Percentiles rank a stretch among this genome's conserved stretches.
Evolutionary conservation across 2,888 invertebrate species (phyloP).

Genomic region (Melipona beecheii): DNA sequence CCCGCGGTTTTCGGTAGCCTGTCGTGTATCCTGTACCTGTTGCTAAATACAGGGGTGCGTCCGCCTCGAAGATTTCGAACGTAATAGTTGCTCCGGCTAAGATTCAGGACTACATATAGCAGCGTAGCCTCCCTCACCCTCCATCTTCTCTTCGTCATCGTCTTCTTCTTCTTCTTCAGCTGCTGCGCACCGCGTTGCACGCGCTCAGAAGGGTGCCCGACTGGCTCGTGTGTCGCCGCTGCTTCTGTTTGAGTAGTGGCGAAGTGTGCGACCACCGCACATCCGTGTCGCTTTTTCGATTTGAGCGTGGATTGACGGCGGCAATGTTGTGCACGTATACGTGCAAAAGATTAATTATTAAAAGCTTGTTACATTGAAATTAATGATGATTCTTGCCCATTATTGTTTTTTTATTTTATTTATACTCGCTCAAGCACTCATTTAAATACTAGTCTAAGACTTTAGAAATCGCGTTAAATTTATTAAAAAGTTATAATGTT

Average conservation of each 20-base stretch:
- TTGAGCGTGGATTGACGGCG: constrained; percentile 1
- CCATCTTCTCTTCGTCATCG: constrained; percentile 65
- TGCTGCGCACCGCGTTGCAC: constrained; percentile 64
- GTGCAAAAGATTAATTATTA: background rate
- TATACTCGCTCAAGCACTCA: background rate
- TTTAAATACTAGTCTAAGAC: background rate
- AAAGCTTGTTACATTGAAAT: background rate
- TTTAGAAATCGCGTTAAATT: background rate
- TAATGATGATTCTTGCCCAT: background rate
- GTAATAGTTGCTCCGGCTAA: constrained; percentile 82
- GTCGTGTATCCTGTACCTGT: constrained; percentile 39
- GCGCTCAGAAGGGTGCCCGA: constrained; percentile 67
- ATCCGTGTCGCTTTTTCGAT: constrained; percentile 36
- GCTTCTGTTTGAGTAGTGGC: constrained; percentile 61
- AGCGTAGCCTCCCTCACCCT: constrained; percentile 79
- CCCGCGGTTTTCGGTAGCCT: constrained; percentile 10
- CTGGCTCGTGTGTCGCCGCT: constrained; percentile 52
- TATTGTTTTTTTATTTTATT: background rate
- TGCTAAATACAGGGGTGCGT: constrained; percentile 68
- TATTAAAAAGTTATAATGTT: background rate
- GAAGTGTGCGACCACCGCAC: constrained; percentile 61
- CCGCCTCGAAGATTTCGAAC: constrained; percentile 80
- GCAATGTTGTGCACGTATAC: constrained; percentile 5
- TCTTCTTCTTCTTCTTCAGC: constrained; percentile 68
- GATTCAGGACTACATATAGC: constrained; percentile 83